Base-by-base conservation (phyloP, 2,797 vertebrate species). In the Yasuhikotakia modesta region DNA sequence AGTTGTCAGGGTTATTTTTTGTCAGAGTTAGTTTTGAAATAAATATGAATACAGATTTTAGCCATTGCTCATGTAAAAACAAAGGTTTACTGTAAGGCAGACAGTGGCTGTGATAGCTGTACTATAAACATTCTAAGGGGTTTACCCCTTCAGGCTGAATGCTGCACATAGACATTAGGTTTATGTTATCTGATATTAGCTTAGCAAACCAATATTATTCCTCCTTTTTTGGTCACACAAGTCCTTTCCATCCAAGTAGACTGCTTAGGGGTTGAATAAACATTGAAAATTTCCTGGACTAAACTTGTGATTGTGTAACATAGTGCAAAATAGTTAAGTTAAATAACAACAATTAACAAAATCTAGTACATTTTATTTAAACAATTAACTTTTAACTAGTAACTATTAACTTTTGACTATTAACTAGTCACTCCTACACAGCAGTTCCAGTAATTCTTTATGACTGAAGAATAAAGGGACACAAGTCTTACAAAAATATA, bases 51-150 rank as follows among this genome's bases (percentile, higher is more conserved):
- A 65, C 63, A 66, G 21, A 48, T 17, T n/a, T 50, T n/a, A 50
- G 16, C 6, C 21, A 17, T 13, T 27, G 39, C 24, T 50, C 21
- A 48, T 22, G 22, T 24, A 52, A 21, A 1, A n/a, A 52, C 58
- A 53, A 19, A 78, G 46, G 82, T 83, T 85, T 79, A 82, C 74
- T 4, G 76, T 24, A 85, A 76, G 64, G 66, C 81, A 73, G 39
- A 78, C 79, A 87, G 87, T 83, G 88, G 88, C 73, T 86, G 85
- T 14, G 60, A 53, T 39, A 87, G 86, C 90, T 90, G 90, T 84
- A 84, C 46, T 85, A 64, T 82, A 86, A 90, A 90, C 83, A 86
- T 76, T 43, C 60, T 0, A 45, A 52, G 14, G 50, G 70, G 80
- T 79, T 81, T 79, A 80, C 81, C 67, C 73, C 17, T 50, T 66